Evolutionary conservation across 1,140 invertebrate species (phyloP), one percentile per base, ranked within the genome.

Genomic region (Cyclina sinensis): DNA sequence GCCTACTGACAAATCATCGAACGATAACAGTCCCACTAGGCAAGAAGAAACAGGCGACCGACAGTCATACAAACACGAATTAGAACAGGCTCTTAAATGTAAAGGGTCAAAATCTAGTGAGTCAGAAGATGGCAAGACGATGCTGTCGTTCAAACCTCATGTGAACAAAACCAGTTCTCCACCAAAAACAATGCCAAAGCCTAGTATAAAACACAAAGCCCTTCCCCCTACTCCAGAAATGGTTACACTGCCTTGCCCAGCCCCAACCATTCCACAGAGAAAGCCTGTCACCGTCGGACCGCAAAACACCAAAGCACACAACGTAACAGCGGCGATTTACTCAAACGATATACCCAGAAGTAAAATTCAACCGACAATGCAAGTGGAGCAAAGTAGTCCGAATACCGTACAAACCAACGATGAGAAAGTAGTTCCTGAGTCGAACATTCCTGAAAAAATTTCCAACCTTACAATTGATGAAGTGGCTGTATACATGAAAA

Each of bases 391-490:
- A 35, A 27, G 7, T 5, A 59, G 11, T 5, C 11, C 11, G 7
- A 21, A 21, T 21, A 59, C 5, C 54, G 24, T 59, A 4, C 24
- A 27, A n/a, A 4, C 59, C 24, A 14, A 65, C 4, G 27, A 3
- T 30, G 59, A 65, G 24, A 35, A 9, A 1, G n/a, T 11, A 24
- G 51, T 30, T 43, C 35, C 30, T 30, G 27, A 35, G n/a, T 11
- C 65, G 18, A 27, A 27, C 27, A 16, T n/a, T 18, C 11, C 12
- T 27, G 59, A 82, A 65, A 32, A 88, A 18, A 39, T 89, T 0
- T 27, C 43, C 5, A 59, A 70, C 43, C 32, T 89, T 18, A 18
- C 59, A 11, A 57, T 89, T 57, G 32, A 78, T 39, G 87, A 89
- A n/a, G 18, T 89, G 14, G n/a, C 54, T 16, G n/a, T 54, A 11